Conservation (phyloP, 2,113 vertebrate species). For the Dipodomys spectabilis region DNA sequence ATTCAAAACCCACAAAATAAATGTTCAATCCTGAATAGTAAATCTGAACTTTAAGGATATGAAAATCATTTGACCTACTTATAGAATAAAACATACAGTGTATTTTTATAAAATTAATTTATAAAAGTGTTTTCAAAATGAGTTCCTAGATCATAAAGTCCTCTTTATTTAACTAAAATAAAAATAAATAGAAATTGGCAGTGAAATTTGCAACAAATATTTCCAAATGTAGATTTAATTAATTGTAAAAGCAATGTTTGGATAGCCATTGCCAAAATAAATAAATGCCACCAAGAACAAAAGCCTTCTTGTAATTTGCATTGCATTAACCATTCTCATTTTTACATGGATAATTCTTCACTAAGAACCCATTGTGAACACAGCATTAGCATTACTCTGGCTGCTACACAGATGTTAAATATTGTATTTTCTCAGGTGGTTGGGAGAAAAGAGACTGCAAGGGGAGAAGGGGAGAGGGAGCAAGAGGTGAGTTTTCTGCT, state of each 20-base stretch:
- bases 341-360: not conserved
- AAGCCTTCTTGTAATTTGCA: not conserved
- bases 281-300: slow-evolving; percentile 18
- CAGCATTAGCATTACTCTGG: not conserved
- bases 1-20: slow-evolving; percentile 23
- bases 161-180: slow-evolving; percentile 11
- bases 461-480: rapidly evolving
- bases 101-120: slow-evolving; percentile 39
- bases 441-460: not conserved
- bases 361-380: slow-evolving; percentile 1
- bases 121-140: slow-evolving; percentile 15
- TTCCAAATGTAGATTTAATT: slow-evolving; percentile 53
- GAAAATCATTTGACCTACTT: slow-evolving; percentile 15
- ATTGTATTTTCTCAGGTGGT: slow-evolving; percentile 1
- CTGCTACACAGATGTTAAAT: not conserved
- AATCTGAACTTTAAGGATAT: not conserved
- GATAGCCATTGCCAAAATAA: not conserved
- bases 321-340: not conserved
- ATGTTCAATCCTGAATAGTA: not conserved
- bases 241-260: slow-evolving; percentile 13
- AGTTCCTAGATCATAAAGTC: slow-evolving; percentile 1
- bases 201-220: slow-evolving; percentile 30
- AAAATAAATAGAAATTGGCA: slow-evolving; percentile 45
- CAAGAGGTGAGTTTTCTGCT: not conserved
- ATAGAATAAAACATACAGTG: not conserved